Evolutionary conservation across 2,797 vertebrate species (phyloP).

Genomic region (Fistularia tabacaria): DNA sequence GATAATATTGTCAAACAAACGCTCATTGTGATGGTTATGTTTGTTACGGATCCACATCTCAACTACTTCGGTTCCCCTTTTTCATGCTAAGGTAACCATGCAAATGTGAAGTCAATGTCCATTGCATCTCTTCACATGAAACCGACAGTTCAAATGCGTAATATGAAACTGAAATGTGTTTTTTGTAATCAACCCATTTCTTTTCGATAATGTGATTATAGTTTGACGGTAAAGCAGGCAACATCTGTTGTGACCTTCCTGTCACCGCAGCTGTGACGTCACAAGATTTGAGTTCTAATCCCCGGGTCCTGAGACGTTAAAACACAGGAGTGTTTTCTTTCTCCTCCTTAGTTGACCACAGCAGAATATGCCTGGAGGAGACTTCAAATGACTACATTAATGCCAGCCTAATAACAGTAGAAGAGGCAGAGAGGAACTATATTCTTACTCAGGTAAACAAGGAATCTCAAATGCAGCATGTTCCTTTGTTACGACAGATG

Average conservation of each 20-base stretch:
- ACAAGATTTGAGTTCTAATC: constrained; percentile 5
- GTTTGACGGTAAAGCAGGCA: too few relatives aligned
- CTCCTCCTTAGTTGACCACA: constrained; percentile 89
- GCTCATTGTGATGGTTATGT: background rate
- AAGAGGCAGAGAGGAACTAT: constrained; percentile 94
- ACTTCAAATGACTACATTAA: constrained; percentile 95
- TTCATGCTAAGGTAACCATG: constrained; percentile 38
- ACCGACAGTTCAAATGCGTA: too few relatives aligned
- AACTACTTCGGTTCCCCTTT: constrained; percentile 61
- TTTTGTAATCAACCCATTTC: too few relatives aligned
- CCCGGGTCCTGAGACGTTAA: background rate
- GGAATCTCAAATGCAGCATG: too few relatives aligned
- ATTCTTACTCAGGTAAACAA: constrained; percentile 93
- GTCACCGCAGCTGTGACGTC: constrained; percentile 29
- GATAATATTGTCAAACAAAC: background rate
- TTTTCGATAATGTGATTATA: too few relatives aligned
- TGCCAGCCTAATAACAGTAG: constrained; percentile 91
- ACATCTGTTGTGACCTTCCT: background rate
- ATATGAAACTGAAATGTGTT: too few relatives aligned
- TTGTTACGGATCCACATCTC: constrained; percentile 32
- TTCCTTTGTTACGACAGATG: too few relatives aligned
- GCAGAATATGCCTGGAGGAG: constrained; percentile 91
- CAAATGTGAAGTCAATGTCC: constrained; percentile 16
- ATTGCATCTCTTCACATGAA: too few relatives aligned
- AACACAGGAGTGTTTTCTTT: constrained; percentile 7